Evolutionary conservation across 2,797 vertebrate species (phyloP).

Genomic region (Caiman crocodilus): DNA sequence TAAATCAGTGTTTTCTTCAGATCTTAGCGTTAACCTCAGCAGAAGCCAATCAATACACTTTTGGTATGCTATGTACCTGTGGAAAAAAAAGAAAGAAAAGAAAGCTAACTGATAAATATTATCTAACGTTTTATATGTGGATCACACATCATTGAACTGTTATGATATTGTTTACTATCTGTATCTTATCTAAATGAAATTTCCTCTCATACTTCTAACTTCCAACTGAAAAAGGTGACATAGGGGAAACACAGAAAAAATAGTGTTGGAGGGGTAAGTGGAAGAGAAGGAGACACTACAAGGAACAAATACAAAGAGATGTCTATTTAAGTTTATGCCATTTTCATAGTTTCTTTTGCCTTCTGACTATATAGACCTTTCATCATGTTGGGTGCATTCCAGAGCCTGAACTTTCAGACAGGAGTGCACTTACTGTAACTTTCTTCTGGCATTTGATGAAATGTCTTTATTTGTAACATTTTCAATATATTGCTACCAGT

Average conservation of each 20-base stretch:
- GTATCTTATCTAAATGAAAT: conserved; percentile 48
- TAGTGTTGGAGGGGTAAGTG: fast-evolving
- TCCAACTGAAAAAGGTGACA: conserved; percentile 8
- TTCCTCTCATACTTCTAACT: not conserved
- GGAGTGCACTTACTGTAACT: conserved; percentile 16
- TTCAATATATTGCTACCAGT: conserved; percentile 1
- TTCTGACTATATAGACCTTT: not conserved
- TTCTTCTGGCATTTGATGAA: conserved; percentile 31
- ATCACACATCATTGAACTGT: conserved; percentile 28
- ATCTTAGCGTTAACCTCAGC: conserved; percentile 70
- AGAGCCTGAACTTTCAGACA: conserved; percentile 10
- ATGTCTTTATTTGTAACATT: conserved; percentile 26
- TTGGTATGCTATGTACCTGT: conserved; percentile 70
- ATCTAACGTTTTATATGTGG: conserved; percentile 63
- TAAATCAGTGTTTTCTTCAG: conserved; percentile 48
- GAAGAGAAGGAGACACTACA: not conserved
- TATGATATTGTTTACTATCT: conserved; percentile 15
- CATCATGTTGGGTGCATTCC: conserved; percentile 1
- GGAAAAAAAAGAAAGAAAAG: conserved; percentile 58
- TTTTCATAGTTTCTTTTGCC: conserved; percentile 3
- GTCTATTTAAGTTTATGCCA: not conserved
- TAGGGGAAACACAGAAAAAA: conserved; percentile 20
- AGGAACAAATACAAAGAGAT: conserved; percentile 12
- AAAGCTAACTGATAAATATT: conserved; percentile 48
- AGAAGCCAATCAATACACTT: conserved; percentile 67